Evolutionary conservation across 2,888 invertebrate genomes (phyloP).

Genomic region (Orthosia gracilis): DNA sequence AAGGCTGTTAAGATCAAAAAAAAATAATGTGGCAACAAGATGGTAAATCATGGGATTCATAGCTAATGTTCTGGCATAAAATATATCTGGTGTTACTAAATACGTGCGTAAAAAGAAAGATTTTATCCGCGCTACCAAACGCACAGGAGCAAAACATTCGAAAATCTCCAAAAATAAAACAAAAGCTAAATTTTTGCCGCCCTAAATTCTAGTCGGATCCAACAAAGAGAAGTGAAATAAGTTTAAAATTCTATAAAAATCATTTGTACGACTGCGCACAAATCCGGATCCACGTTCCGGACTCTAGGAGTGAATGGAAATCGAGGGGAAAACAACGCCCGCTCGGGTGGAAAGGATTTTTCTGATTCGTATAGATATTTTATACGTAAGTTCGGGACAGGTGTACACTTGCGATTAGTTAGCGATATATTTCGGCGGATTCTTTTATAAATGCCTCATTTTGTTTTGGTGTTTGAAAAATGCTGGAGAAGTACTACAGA

Average conservation of each 20-base stretch:
- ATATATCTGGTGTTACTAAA: slow-evolving; percentile 21
- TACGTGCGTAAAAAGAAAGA: background rate
- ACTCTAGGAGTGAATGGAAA: slow-evolving; percentile 75
- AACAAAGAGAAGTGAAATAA: slow-evolving; percentile 62
- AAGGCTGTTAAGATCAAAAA: slow-evolving; percentile 10
- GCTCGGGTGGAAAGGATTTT: slow-evolving; percentile 73
- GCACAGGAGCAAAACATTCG: slow-evolving; percentile 21
- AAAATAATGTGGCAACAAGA: slow-evolving; percentile 32
- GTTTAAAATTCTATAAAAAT: slow-evolving; percentile 70
- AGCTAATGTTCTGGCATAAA: slow-evolving; percentile 12
- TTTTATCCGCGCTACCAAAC: slow-evolving; percentile 12
- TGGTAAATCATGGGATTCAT: slow-evolving; percentile 36
- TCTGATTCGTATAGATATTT: slow-evolving; percentile 70
- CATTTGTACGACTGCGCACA: slow-evolving; percentile 68
- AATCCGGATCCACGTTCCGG: slow-evolving; percentile 61
- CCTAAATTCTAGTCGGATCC: slow-evolving; percentile 53
- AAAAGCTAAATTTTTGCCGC: slow-evolving; percentile 39
- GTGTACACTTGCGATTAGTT: slow-evolving; percentile 58
- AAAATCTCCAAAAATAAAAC: slow-evolving; percentile 37
- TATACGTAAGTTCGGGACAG: slow-evolving; percentile 52
- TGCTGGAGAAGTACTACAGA: no score
- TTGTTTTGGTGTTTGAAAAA: background rate
- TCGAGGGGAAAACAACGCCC: slow-evolving; percentile 77
- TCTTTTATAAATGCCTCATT: background rate
- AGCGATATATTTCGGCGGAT: background rate